Evolutionary conservation across 2,797 vertebrate genomes (phyloP).

Genomic region (Acrocephalus scirpaceus): DNA sequence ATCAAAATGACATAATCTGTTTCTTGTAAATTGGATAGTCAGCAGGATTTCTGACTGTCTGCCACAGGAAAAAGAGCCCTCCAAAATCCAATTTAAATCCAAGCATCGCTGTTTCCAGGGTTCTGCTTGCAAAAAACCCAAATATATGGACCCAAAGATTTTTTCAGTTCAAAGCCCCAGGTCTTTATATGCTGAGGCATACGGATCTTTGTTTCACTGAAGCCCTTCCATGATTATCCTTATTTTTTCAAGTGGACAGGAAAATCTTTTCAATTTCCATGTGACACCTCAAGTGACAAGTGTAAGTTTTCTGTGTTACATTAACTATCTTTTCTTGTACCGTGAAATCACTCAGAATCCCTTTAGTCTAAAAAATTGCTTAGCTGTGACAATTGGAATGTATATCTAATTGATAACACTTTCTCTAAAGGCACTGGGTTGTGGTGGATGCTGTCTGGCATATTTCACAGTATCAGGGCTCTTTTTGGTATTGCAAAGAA

Average conservation of each 20-base stretch:
- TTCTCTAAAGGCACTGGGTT: constrained; percentile 42
- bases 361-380: constrained; percentile 53
- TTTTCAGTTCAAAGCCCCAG: background rate
- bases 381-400: constrained; percentile 68
- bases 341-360: constrained; percentile 64
- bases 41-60: constrained; percentile 69
- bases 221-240: constrained; percentile 5
- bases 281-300: constrained; percentile 56
- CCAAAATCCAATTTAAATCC: constrained; percentile 54
- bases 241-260: constrained; percentile 14
- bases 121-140: constrained; percentile 13
- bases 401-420: constrained; percentile 60
- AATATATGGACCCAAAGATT: background rate
- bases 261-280: constrained; percentile 54
- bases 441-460: constrained; percentile 20
- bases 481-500: constrained; percentile 18
- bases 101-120: constrained; percentile 41
- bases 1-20: constrained; percentile 63
- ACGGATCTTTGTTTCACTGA: constrained; percentile 14
- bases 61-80: constrained; percentile 24
- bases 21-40: constrained; percentile 60
- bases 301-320: constrained; percentile 65
- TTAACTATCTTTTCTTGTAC: constrained; percentile 50
- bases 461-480: constrained; percentile 59
- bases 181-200: background rate